Conservation (phyloP, 1,140 invertebrate species). For the Varroa destructor region DNA sequence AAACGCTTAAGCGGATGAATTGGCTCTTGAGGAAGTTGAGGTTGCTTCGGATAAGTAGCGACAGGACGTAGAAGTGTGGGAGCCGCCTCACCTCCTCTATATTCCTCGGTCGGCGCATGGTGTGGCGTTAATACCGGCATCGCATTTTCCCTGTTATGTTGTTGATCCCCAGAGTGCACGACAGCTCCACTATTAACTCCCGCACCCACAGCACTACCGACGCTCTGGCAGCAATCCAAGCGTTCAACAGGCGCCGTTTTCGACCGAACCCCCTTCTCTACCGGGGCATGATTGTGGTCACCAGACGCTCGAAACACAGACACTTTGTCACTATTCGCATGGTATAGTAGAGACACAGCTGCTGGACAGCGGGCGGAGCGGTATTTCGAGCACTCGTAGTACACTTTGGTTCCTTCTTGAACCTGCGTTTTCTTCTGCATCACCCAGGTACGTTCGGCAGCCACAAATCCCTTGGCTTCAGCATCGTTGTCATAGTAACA, state of each 20-base stretch:
- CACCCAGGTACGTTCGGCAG: conserved; percentile 25
- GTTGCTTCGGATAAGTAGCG: conserved; percentile 18
- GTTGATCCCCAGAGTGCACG: background rate
- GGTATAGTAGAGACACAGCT: conserved; percentile 20
- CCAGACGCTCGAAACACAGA: conserved; percentile 21
- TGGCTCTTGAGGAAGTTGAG: background rate
- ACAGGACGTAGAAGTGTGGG: conserved; percentile 21
- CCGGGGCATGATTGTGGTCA: conserved; percentile 23
- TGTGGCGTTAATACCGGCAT: conserved; percentile 15
- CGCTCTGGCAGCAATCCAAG: background rate
- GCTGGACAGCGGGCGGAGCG: conserved; percentile 17
- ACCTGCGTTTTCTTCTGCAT: conserved; percentile 27
- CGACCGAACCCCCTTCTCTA: conserved; percentile 17
- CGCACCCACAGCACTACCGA: background rate
- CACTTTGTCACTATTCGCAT: conserved; percentile 25
- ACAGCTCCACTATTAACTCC: too few relatives aligned
- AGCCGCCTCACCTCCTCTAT: background rate
- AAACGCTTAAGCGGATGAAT: conserved; percentile 25
- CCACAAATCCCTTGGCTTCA: conserved; percentile 24
- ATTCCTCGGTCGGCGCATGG: conserved; percentile 1
- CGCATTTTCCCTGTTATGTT: conserved; percentile 20
- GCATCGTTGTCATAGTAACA: conserved; percentile 17
- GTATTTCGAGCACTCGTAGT: conserved; percentile 26
- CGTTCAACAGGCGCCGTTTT: background rate
- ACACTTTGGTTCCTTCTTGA: conserved; percentile 18